Conservation (phyloP, 2,888 invertebrate species). For the Celastrina argiolus region DNA sequence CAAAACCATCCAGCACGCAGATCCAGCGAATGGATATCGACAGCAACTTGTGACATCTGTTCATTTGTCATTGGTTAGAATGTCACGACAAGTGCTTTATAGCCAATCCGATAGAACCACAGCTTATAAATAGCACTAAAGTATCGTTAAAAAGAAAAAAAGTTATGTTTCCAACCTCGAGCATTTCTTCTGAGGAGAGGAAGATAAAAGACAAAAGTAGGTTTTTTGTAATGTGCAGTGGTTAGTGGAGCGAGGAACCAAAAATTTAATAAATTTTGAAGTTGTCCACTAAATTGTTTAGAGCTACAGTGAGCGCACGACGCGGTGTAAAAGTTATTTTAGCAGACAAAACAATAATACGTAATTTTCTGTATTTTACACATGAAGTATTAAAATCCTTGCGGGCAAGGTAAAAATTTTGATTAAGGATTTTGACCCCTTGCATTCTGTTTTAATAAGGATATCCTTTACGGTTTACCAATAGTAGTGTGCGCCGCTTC, state of each 20-base stretch:
- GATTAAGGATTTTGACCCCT: conserved; percentile 26
- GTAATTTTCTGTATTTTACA: background rate
- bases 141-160: background rate
- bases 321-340: background rate
- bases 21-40: no score
- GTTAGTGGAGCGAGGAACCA: background rate
- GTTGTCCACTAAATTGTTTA: no score
- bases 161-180: background rate
- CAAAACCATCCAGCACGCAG: no score
- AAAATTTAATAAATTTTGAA: background rate
- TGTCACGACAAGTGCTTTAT: conserved; percentile 21
- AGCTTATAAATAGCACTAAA: conserved; percentile 27
- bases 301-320: background rate
- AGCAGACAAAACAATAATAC: background rate
- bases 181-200: background rate
- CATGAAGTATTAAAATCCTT: conserved; percentile 19
- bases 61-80: conserved; percentile 70
- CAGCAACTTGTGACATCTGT: conserved; percentile 55
- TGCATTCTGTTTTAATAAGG: conserved; percentile 14
- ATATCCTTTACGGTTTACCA: background rate
- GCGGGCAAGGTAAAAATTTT: conserved; percentile 26
- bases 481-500: no score
- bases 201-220: background rate
- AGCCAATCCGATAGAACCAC: conserved; percentile 34
- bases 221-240: background rate